These are phyloP conservation scores for Scaptomyza hsui DNA, from an alignment of 1,140 invertebrate genomes.

Conservation along the genomic window DNA sequence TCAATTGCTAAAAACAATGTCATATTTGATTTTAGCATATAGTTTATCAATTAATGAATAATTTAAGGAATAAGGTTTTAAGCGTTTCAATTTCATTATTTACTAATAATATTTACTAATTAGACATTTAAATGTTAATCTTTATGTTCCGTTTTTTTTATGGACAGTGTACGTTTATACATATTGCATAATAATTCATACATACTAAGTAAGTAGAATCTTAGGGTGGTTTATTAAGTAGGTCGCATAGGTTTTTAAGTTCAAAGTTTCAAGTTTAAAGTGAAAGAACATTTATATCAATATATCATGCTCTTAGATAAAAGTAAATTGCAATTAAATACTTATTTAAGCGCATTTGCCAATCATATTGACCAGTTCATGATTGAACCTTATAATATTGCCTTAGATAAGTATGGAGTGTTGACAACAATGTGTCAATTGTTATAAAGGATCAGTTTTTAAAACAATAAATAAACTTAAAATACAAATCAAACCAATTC, in stretches of 20 bases:
- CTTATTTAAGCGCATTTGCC: constrained; percentile 25
- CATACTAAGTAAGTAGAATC: constrained; percentile 52
- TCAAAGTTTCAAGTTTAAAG: constrained; percentile 17
- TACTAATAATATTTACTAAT: constrained; percentile 58
- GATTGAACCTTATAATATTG: constrained; percentile 20
- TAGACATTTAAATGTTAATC: constrained; percentile 69
- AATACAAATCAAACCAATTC: neutral
- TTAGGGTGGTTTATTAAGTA: constrained; percentile 70
- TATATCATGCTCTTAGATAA: neutral
- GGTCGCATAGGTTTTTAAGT: constrained; percentile 53
- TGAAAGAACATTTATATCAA: constrained; percentile 12
- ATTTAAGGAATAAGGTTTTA: constrained; percentile 49
- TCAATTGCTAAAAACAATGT: constrained; percentile 61
- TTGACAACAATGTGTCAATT: no score
- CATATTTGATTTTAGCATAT: constrained; percentile 17
- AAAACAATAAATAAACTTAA: no score
- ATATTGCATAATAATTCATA: constrained; percentile 59
- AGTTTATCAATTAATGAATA: constrained; percentile 31
- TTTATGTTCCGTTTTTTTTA: constrained; percentile 42
- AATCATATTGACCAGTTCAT: constrained; percentile 15
- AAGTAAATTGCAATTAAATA: constrained; percentile 12
- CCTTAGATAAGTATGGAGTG: neutral
- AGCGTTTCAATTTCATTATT: constrained; percentile 75
- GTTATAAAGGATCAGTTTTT: no score
- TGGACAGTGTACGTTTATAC: constrained; percentile 65